A percentile compares a stretch with the other conserved stretches of the same genome.
Evolutionary conservation across 2,797 vertebrate species (phyloP).

Genomic region (Peromyscus nudipes): DNA sequence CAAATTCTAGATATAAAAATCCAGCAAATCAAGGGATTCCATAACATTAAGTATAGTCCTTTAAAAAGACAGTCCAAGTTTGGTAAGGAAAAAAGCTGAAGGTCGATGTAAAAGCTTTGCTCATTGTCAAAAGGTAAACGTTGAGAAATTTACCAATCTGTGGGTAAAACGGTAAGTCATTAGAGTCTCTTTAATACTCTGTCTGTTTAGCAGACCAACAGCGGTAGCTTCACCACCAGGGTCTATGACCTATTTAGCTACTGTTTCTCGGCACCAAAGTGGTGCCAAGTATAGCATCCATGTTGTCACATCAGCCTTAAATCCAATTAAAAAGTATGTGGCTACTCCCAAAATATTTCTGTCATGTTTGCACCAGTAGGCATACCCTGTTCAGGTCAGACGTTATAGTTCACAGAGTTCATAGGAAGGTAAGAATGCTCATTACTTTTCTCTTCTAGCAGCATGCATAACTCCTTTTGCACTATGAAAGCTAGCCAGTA

Average conservation of each 20-base stretch:
- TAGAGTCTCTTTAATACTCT: background rate
- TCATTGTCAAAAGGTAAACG: constrained; percentile 44
- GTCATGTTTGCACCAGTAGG: background rate
- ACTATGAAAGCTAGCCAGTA: background rate
- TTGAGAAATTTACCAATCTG: background rate
- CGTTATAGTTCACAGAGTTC: background rate
- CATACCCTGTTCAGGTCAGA: background rate
- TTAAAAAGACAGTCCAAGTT: constrained; percentile 38
- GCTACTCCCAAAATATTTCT: background rate
- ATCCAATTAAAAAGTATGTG: background rate
- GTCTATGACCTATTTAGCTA: background rate
- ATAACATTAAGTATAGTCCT: constrained; percentile 19
- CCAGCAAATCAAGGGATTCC: constrained; percentile 15
- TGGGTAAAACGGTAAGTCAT: background rate
- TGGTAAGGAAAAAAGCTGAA: background rate
- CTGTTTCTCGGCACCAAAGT: background rate
- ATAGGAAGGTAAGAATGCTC: background rate
- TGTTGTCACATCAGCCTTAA: background rate
- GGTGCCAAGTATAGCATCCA: background rate
- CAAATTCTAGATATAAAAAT: constrained; percentile 32
- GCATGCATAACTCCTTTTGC: rapidly evolving
- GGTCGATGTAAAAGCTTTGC: background rate
- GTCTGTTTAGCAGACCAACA: background rate
- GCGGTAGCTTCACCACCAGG: background rate
- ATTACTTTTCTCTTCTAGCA: background rate